These are phyloP conservation scores for Therioaphis trifolii DNA, from an alignment of 2,888 invertebrate genomes.

Conservation along the genomic window DNA sequence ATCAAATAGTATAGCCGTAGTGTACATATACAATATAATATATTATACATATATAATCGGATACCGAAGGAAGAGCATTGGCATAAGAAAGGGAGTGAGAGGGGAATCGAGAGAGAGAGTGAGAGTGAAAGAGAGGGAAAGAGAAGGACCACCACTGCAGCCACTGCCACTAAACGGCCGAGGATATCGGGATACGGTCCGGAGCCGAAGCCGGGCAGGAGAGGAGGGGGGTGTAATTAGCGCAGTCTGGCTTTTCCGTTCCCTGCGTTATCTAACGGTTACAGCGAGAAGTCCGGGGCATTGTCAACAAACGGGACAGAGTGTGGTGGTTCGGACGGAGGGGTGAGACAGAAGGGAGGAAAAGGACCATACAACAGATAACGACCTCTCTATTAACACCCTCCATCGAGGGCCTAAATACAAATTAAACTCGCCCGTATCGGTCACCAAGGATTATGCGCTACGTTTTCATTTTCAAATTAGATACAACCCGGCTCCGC, in stretches of 20 bases:
- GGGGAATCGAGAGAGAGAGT: not conserved
- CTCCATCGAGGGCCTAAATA: slow-evolving; percentile 62
- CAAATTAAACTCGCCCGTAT: slow-evolving; percentile 63
- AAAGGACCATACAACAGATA: slow-evolving; percentile 62
- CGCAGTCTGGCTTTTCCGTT: slow-evolving; percentile 58
- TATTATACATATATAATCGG: slow-evolving; percentile 47
- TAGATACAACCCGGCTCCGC: slow-evolving; percentile 42
- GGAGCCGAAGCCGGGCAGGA: not conserved
- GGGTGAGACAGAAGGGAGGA: not conserved
- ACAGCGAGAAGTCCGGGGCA: slow-evolving; percentile 61
- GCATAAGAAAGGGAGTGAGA: not conserved
- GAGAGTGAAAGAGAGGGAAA: not conserved
- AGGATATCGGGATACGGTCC: slow-evolving; percentile 58
- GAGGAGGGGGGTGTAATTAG: slow-evolving; percentile 45
- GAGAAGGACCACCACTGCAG: slow-evolving; percentile 1
- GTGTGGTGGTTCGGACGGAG: not conserved
- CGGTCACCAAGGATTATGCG: slow-evolving; percentile 63
- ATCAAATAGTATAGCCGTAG: not conserved
- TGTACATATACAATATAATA: too few relatives aligned
- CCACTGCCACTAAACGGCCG: slow-evolving; percentile 45
- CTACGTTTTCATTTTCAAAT: slow-evolving; percentile 62
- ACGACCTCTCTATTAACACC: slow-evolving; percentile 63
- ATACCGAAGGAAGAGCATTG: slow-evolving; percentile 23
- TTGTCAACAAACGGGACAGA: slow-evolving; percentile 55
- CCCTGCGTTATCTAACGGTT: slow-evolving; percentile 60